A percentile compares a stretch with the other conserved stretches of the same genome.
phyloP scores from a whole-genome alignment of 2,113 vertebrate genomes.

The Dicentrarchus labrax region DNA sequence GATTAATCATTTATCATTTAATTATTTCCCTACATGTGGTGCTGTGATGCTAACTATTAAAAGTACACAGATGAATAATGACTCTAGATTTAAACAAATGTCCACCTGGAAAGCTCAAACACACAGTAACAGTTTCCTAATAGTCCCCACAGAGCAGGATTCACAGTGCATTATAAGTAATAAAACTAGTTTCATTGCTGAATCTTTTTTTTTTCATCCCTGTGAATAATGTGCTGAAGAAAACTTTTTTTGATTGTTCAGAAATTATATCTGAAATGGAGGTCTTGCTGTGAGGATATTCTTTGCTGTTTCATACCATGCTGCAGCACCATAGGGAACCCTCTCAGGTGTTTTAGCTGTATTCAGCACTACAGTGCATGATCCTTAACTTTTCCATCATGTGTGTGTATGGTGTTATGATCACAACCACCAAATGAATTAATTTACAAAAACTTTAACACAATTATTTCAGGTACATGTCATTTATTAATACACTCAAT shows the following conservation, averaged over 20 bases:
- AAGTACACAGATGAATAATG: slow-evolving; percentile 38
- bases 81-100: slow-evolving; percentile 26
- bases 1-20: background rate
- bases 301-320: slow-evolving; percentile 11
- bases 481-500: background rate
- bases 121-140: slow-evolving; percentile 24
- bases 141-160: slow-evolving; percentile 38
- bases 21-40: slow-evolving; percentile 28
- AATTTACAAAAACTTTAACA: background rate
- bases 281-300: slow-evolving; percentile 14
- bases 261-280: slow-evolving; percentile 29
- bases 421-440: background rate
- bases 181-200: slow-evolving; percentile 4
- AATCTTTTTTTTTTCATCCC: background rate
- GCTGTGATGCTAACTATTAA: slow-evolving; percentile 23
- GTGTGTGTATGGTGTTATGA: background rate
- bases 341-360: slow-evolving; percentile 4
- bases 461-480: slow-evolving; percentile 1
- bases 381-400: background rate
- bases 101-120: slow-evolving; percentile 22
- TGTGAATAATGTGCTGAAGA: slow-evolving; percentile 3
- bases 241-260: slow-evolving; percentile 14
- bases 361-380: background rate
- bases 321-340: background rate
- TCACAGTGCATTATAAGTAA: slow-evolving; percentile 16